Evolutionary conservation across 2,113 vertebrate species (phyloP).

Genomic region (Perccottus glenii): DNA sequence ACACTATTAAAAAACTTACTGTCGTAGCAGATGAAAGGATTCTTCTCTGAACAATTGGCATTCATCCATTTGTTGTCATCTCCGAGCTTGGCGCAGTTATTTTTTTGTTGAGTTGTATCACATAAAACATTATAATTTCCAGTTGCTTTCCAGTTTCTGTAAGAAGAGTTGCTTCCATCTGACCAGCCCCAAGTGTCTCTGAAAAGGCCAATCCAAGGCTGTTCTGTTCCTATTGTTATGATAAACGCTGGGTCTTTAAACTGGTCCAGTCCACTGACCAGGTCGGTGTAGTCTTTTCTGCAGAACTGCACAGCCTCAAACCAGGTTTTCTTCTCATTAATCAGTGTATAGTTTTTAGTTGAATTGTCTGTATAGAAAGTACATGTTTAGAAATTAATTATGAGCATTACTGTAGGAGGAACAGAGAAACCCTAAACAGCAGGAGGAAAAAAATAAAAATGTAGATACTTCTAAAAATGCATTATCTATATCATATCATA

Average conservation of each 20-base stretch:
- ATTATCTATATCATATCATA: too few species aligned
- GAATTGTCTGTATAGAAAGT: too few species aligned
- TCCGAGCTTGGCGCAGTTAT: background rate
- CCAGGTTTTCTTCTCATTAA: background rate
- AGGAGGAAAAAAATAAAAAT: too few species aligned
- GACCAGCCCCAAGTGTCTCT: background rate
- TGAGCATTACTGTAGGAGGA: too few species aligned
- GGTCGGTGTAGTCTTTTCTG: background rate
- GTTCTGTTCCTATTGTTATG: background rate
- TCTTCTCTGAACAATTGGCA: background rate
- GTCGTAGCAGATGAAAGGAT: too few species aligned
- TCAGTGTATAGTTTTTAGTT: too few species aligned
- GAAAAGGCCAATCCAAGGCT: background rate
- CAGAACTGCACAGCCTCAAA: background rate
- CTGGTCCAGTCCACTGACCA: background rate
- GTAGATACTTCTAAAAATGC: too few species aligned
- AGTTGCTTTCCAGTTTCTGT: background rate
- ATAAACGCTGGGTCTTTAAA: background rate
- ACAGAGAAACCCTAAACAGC: too few species aligned
- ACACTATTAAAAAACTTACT: too few species aligned
- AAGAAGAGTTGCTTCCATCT: background rate
- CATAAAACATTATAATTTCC: background rate
- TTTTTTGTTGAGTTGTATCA: background rate
- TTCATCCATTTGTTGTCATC: background rate
- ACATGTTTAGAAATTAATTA: too few species aligned